Percentiles rank a stretch among this genome's conserved stretches.
Conservation (phyloP, 2,113 vertebrate species). For the Cisticola juncidis region DNA sequence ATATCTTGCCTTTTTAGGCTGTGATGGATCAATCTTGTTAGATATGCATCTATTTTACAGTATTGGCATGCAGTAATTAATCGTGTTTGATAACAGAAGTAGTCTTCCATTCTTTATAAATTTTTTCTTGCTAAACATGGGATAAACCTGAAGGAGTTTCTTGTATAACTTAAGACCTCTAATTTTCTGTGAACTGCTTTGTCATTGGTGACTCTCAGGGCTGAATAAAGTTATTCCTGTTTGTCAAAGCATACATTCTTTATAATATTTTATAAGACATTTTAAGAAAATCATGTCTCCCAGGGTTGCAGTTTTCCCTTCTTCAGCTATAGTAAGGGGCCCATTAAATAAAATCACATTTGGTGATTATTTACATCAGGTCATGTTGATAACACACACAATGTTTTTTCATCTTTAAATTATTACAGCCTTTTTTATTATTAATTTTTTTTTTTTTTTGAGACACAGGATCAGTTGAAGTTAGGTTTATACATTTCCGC, state of each 20-base stretch:
- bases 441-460: background rate
- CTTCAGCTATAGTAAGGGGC: background rate
- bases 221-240: background rate
- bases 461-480: background rate
- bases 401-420: background rate
- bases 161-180: background rate
- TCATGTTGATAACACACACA: background rate
- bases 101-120: background rate
- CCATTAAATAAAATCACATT: background rate
- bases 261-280: background rate
- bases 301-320: background rate
- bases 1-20: background rate
- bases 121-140: background rate
- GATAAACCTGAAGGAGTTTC: background rate
- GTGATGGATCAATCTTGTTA: background rate
- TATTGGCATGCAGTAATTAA: background rate
- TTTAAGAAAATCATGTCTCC: background rate
- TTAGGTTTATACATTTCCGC: background rate
- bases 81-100: background rate
- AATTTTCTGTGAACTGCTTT: background rate
- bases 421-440: background rate
- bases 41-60: background rate
- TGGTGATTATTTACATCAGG: background rate
- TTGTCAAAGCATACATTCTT: background rate
- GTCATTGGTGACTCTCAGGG: background rate